Evolutionary conservation across 2,888 invertebrate species (phyloP).

Genomic region (Capitulum mitella): DNA sequence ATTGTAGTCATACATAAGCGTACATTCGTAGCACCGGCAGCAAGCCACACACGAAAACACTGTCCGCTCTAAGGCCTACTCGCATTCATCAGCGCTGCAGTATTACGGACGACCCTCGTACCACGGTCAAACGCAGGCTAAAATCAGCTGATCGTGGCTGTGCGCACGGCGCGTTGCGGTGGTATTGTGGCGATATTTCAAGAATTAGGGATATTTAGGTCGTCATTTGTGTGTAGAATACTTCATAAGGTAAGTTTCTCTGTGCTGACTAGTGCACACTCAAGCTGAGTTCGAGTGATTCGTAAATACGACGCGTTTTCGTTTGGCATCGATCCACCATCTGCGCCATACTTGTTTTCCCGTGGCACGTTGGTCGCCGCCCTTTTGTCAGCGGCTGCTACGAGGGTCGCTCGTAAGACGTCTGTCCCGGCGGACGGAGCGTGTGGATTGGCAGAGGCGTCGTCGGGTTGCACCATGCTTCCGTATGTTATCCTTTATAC

Average conservation of each 20-base stretch:
- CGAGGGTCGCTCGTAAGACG: not conserved
- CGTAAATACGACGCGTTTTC: not conserved
- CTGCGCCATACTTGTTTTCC: constrained; percentile 20
- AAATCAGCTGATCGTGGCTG: not conserved
- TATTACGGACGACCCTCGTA: not conserved
- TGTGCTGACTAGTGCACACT: not conserved
- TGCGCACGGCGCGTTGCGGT: not conserved
- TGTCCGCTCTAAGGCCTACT: no score
- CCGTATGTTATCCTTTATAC: no score
- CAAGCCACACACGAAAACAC: no score
- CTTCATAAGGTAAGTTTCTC: constrained; percentile 5
- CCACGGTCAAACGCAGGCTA: not conserved
- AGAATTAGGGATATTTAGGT: not conserved
- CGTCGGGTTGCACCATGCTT: no score
- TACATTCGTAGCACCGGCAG: no score
- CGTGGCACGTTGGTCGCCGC: constrained; percentile 13
- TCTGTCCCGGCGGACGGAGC: no score
- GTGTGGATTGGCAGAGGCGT: no score
- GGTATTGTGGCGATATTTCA: not conserved
- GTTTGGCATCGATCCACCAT: not conserved
- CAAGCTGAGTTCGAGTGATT: not conserved
- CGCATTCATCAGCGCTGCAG: not conserved
- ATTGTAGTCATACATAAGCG: no score
- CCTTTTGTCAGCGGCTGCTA: not conserved
- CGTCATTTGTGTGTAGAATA: not conserved